Percentiles rank a stretch among this genome's conserved stretches.
These are phyloP conservation scores for Stegana nigrithorax DNA, from an alignment of 2,888 invertebrate species.

Conservation along the genomic window DNA sequence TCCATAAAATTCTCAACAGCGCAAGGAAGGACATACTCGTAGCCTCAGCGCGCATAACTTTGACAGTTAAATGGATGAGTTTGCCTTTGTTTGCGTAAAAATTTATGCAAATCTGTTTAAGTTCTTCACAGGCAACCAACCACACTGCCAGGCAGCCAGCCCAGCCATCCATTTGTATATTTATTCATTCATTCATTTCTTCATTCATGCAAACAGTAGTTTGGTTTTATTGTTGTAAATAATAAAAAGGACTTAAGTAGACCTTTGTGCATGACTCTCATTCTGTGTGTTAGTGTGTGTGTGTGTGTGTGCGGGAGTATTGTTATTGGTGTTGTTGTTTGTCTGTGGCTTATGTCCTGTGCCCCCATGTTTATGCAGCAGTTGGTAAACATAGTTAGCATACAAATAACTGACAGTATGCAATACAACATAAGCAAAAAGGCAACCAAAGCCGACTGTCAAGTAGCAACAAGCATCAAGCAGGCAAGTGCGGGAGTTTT, in stretches of 20 bases:
- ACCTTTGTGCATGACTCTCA: no score
- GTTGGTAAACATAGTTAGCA: neutral
- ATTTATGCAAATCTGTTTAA: conserved; percentile 58
- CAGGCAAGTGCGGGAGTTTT: no score
- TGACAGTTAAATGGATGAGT: conserved; percentile 52
- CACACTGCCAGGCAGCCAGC: no score
- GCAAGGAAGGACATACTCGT: no score
- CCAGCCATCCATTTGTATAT: neutral
- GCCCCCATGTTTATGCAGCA: conserved; percentile 9
- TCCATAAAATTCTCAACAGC: conserved; percentile 30
- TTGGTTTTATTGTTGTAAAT: conserved; percentile 7
- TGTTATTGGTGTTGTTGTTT: no score
- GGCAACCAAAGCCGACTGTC: neutral
- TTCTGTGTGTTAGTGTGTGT: no score
- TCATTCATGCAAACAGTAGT: neutral
- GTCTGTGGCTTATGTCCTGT: no score
- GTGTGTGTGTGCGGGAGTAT: no score
- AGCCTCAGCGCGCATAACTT: no score
- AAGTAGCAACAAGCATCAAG: neutral
- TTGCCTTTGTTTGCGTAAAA: conserved; percentile 32
- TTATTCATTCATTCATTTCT: no score
- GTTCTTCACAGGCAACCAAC: no score
- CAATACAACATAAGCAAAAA: neutral
- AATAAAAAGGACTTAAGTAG: neutral
- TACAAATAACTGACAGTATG: neutral